These are phyloP conservation scores for Saccostrea cuccullata DNA, from an alignment of 1,140 invertebrate species.

Conservation along the genomic window DNA sequence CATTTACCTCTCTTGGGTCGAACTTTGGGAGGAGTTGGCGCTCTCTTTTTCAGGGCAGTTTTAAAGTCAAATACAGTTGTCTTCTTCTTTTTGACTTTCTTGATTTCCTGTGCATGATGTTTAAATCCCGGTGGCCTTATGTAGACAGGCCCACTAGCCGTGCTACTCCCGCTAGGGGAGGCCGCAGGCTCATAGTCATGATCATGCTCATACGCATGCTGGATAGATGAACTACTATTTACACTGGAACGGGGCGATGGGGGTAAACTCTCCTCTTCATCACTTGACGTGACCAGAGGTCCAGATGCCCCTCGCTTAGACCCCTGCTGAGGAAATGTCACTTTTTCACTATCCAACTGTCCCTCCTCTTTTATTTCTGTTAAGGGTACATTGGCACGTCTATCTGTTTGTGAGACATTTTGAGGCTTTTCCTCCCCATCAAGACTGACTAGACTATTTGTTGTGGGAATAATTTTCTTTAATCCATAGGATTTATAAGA, in stretches of 20 bases:
- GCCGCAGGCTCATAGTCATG: constrained; percentile 76
- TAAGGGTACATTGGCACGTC: neutral
- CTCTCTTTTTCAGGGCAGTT: constrained; percentile 69
- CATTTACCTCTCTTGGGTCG: constrained; percentile 73
- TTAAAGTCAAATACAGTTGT: constrained; percentile 61
- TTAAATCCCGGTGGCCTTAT: constrained; percentile 77
- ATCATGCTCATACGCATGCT: constrained; percentile 70
- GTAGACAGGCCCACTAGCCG: constrained; percentile 78
- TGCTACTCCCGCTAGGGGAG: constrained; percentile 76
- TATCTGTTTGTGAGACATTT: neutral
- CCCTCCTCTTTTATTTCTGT: constrained; percentile 25
- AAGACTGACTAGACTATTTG: constrained; percentile 25
- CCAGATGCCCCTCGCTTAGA: constrained; percentile 73
- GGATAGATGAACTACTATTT: constrained; percentile 49
- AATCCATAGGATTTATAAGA: constrained; percentile 29
- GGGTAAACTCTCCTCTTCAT: constrained; percentile 64
- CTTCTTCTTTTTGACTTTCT: constrained; percentile 70
- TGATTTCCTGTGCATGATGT: constrained; percentile 76
- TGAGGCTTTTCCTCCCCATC: neutral
- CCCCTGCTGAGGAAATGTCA: constrained; percentile 44
- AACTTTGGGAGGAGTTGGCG: constrained; percentile 73
- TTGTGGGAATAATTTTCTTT: constrained; percentile 23
- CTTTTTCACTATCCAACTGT: neutral
- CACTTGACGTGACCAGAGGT: constrained; percentile 70
- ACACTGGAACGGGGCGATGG: constrained; percentile 52